Evolutionary conservation across 2,113 vertebrate genomes (phyloP).

Genomic region (Mungos mungo): DNA sequence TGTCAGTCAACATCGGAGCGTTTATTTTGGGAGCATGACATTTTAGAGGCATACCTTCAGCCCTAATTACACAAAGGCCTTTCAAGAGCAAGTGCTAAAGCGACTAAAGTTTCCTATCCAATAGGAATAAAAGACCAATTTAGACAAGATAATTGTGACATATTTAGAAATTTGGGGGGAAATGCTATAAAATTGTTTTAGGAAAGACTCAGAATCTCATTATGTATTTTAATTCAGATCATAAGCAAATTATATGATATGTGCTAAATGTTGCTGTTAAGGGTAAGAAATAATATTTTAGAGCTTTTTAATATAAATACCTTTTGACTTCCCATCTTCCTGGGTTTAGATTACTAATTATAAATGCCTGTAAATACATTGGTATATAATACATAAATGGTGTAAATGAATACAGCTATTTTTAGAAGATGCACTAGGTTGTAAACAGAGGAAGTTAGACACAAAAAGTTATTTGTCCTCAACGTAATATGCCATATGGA

Average conservation of each 20-base stretch:
- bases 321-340: slow-evolving; percentile 25
- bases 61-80: slow-evolving; percentile 83
- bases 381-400: neutral
- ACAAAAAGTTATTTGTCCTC: neutral
- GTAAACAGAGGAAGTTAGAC: neutral
- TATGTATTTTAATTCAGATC: slow-evolving; percentile 52
- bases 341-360: neutral
- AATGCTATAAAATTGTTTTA: slow-evolving; percentile 35
- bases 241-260: slow-evolving; percentile 24
- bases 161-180: slow-evolving; percentile 25
- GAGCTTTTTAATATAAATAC: slow-evolving; percentile 39
- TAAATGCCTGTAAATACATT: neutral
- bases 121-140: neutral
- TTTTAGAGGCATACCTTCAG: slow-evolving; percentile 86
- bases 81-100: slow-evolving; percentile 76
- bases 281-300: slow-evolving; percentile 14
- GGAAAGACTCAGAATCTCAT: slow-evolving; percentile 52
- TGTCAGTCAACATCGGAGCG: slow-evolving; percentile 91
- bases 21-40: slow-evolving; percentile 94
- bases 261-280: neutral
- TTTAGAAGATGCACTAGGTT: slow-evolving; percentile 39
- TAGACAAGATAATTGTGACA: slow-evolving; percentile 7
- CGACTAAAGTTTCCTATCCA: slow-evolving; percentile 44
- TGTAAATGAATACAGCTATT: neutral
- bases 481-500: neutral